A percentile compares a stretch with the other conserved stretches of the same genome.
phyloP scores from a whole-genome alignment of 2,888 invertebrate species.

The Heterodera filipjevi region DNA sequence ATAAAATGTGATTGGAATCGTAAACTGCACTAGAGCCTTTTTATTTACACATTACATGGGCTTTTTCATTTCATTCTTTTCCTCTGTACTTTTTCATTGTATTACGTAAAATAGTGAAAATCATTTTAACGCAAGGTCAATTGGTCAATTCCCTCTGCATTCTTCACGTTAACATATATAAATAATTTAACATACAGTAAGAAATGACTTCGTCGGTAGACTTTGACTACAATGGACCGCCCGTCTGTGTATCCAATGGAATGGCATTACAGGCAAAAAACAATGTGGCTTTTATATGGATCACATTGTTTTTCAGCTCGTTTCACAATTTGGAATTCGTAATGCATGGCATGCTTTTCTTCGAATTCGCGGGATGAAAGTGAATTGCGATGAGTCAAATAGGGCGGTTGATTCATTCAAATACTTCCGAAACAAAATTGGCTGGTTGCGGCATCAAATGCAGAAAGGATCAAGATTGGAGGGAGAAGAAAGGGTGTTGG shows the following conservation, averaged over 20 bases:
- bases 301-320: slow-evolving; percentile 27
- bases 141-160: too few species aligned
- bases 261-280: slow-evolving; percentile 39
- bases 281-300: not conserved
- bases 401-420: slow-evolving; percentile 30
- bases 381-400: slow-evolving; percentile 40
- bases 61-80: too few species aligned
- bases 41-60: too few species aligned
- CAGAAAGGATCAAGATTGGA: slow-evolving; percentile 5
- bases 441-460: slow-evolving; percentile 27
- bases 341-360: slow-evolving; percentile 46
- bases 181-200: too few species aligned
- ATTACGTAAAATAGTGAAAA: too few species aligned
- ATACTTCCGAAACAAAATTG: slow-evolving; percentile 42
- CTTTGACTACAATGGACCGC: slow-evolving; percentile 47
- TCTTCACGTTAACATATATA: too few species aligned
- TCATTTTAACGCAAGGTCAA: too few species aligned
- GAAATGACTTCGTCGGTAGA: slow-evolving; percentile 35
- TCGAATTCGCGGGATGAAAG: slow-evolving; percentile 41
- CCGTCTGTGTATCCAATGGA: slow-evolving; percentile 44
- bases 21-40: too few species aligned
- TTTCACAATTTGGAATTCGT: slow-evolving; percentile 43
- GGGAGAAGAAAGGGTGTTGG: not conserved
- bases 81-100: too few species aligned
- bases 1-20: too few species aligned